Conservation (phyloP, 2,113 vertebrate species). For the Macquaria ambigua region DNA sequence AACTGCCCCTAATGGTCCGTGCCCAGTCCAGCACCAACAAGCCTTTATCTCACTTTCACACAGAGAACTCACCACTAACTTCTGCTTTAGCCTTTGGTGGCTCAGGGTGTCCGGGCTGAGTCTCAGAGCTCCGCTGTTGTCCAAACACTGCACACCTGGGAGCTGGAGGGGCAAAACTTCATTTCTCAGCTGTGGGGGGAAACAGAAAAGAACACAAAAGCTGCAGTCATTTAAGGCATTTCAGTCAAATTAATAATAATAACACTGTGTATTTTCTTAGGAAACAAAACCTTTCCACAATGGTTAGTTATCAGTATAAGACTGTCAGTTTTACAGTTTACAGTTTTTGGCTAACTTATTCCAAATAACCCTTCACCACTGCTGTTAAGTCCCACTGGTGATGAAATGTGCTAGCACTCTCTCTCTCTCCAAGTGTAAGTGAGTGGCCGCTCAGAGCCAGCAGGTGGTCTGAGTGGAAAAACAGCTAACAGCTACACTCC, state of each 20-base stretch:
- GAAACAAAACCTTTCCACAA: neutral
- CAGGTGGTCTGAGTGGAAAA: conserved; percentile 64
- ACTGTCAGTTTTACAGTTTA: neutral
- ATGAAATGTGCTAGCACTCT: conserved; percentile 39
- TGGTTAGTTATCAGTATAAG: neutral
- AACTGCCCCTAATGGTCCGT: conserved; percentile 41
- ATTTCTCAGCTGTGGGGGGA: conserved; percentile 82
- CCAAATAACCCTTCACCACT: conserved; percentile 21
- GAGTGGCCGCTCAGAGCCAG: conserved; percentile 39
- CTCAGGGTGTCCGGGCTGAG: conserved; percentile 73
- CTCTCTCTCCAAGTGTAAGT: conserved; percentile 26
- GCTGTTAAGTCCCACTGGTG: conserved; percentile 14
- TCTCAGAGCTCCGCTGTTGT: conserved; percentile 58
- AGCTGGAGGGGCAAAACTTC: conserved; percentile 76
- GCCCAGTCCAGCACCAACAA: conserved; percentile 36
- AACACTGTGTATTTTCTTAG: neutral
- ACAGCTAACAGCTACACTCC: conserved; percentile 49
- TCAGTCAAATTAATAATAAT: neutral
- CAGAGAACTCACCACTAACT: conserved; percentile 82
- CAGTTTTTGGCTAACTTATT: neutral
- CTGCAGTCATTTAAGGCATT: neutral
- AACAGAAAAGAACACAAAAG: conserved; percentile 13
- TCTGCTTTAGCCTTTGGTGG: conserved; percentile 70
- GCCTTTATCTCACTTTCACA: conserved; percentile 31
- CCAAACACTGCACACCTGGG: conserved; percentile 61